Base-by-base conservation (phyloP, 2,797 vertebrate genomes). In the Urocyon cinereoargenteus region DNA sequence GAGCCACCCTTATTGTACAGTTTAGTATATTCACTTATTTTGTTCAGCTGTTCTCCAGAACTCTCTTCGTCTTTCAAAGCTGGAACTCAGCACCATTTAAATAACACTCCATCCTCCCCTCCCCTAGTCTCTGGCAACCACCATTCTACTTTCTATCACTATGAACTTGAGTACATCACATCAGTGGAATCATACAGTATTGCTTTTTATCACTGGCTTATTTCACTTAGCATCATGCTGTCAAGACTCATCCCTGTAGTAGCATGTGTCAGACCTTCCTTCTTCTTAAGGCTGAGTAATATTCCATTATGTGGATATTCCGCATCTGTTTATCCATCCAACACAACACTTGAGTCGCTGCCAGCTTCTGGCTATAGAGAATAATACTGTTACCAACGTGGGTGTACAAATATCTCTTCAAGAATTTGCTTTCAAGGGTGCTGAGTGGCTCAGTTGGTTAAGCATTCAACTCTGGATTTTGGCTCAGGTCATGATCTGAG, bases 251-350 rank as follows among this genome's bases (percentile, higher is more conserved):
- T 64, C 16, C n/a, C 0, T n/a, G 7, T 73, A 28, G 28, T n/a
- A 57, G 24, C 68, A 36, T 19, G 26, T 93, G 31, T 91, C 57
- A 57, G 36, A 51, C 59, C 85, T 57, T 72, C 18, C 51, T 92
- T 89, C 57, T 96, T 70, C 66, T 94, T 75, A 96, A 87, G 62
- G 31, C 64, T 84, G 31, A 79, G 15, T 78, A 79, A 61, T 90
- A 90, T 68, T 94, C 45, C 22, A 21, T 61, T 72, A 13, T 61
- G n/a, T 49, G 22, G 40, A 19, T 81, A 79, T 40, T 73, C 40
- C 40, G 26, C 16, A 34, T 81, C 86, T 83, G 8, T 59, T 90
- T 36, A 62, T 55, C 59, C 21, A 13, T 51, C 72, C 72, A 78
- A 13, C 53, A 22, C 24, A 3, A 36, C 40, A 19, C 28, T 61